These are phyloP conservation scores for Ageneiosus marmoratus DNA, from an alignment of 2,113 vertebrate species.

Conservation along the genomic window DNA sequence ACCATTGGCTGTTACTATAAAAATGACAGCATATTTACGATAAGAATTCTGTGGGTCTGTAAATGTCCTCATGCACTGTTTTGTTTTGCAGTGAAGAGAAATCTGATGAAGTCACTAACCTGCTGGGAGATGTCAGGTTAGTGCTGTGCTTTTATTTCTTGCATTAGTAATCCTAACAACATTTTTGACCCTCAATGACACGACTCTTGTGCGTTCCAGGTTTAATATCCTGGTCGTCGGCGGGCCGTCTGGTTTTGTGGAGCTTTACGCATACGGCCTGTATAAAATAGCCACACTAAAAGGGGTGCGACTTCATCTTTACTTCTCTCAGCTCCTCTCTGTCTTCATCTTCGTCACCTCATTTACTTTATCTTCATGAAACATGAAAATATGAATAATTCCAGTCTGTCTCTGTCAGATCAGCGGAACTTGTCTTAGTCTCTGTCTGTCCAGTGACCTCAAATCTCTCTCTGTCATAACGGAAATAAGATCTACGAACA, in stretches of 20 bases:
- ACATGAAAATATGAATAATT: not conserved
- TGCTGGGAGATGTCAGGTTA: conserved; percentile 94
- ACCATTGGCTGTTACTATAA: not conserved
- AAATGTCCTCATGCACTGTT: conserved; percentile 15
- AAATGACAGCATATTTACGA: no score
- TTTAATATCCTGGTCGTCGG: conserved; percentile 94
- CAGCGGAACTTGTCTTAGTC: conserved; percentile 82
- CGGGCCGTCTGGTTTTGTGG: conserved; percentile 85
- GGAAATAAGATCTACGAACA: conserved; percentile 73
- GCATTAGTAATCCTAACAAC: not conserved
- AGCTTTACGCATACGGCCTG: conserved; percentile 97
- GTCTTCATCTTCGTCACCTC: not conserved
- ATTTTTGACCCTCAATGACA: no score
- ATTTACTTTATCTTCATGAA: not conserved
- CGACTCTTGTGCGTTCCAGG: conserved; percentile 70
- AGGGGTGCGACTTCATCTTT: conserved; percentile 68
- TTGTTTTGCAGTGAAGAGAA: conserved; percentile 89
- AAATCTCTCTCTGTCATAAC: conserved; percentile 90
- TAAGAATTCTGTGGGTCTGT: no score
- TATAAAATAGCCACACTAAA: conserved; percentile 93
- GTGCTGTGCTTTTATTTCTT: conserved; percentile 8
- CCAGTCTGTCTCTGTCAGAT: conserved; percentile 69
- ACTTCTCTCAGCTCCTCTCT: not conserved
- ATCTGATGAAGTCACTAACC: conserved; percentile 96
- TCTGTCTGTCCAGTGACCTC: conserved; percentile 92